Conservation (phyloP, 92 coral and sea anemone genomes). For the Porites rus region DNA sequence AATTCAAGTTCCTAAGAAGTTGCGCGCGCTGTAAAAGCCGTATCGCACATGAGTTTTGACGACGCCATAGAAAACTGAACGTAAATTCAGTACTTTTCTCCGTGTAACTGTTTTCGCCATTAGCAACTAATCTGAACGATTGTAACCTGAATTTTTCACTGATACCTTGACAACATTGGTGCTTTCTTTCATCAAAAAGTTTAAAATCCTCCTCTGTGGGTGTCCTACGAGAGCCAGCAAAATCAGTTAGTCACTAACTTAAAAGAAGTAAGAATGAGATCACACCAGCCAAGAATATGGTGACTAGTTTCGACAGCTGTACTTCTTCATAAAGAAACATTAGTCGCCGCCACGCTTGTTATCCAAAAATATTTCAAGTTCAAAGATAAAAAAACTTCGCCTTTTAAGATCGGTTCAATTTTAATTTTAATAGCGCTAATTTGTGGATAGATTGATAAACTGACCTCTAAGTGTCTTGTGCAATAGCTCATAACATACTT, state of each 20-base stretch:
- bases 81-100: too few relatives aligned
- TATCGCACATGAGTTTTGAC: too few relatives aligned
- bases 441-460: neutral
- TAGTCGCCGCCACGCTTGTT: neutral
- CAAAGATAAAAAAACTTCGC: neutral
- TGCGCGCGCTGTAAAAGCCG: too few relatives aligned
- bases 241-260: too few relatives aligned
- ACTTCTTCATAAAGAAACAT: neutral
- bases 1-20: too few relatives aligned
- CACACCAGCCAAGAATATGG: too few relatives aligned
- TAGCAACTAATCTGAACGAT: too few relatives aligned
- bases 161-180: constrained; percentile 7
- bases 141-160: neutral
- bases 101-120: too few relatives aligned
- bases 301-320: neutral
- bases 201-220: constrained; percentile 69
- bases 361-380: neutral
- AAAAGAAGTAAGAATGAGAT: too few relatives aligned
- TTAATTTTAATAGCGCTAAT: neutral
- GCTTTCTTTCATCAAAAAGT: constrained; percentile 42
- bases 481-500: neutral
- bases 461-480: neutral
- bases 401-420: neutral
- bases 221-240: constrained; percentile 49
- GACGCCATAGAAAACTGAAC: too few relatives aligned